phyloP scores from a whole-genome alignment of 1,140 invertebrate genomes.

The Hesperophylax magnus region DNA sequence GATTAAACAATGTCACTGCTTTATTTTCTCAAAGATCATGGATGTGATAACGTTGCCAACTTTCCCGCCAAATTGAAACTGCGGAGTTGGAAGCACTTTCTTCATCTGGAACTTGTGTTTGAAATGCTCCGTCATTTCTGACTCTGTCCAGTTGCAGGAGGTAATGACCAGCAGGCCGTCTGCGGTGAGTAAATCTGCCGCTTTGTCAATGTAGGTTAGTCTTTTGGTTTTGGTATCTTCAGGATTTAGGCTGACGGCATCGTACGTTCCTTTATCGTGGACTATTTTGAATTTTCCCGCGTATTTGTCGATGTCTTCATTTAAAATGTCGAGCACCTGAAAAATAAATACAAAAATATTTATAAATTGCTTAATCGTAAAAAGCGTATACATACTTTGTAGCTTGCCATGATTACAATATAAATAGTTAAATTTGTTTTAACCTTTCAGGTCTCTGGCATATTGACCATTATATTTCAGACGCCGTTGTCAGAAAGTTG shows the following conservation, averaged over 20 bases:
- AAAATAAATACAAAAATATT: slow-evolving; percentile 48
- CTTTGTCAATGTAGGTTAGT: slow-evolving; percentile 78
- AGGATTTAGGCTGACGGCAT: slow-evolving; percentile 88
- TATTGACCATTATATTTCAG: too few relatives aligned
- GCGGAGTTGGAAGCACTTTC: slow-evolving; percentile 81
- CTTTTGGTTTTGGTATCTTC: slow-evolving; percentile 76
- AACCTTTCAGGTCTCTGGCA: too few relatives aligned
- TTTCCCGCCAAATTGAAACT: slow-evolving; percentile 89
- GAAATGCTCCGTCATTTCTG: slow-evolving; percentile 85
- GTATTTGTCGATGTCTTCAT: slow-evolving; percentile 60
- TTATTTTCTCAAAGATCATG: slow-evolving; percentile 77
- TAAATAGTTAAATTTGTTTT: too few relatives aligned
- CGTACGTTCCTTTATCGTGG: slow-evolving; percentile 95
- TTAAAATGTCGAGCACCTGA: slow-evolving; percentile 73
- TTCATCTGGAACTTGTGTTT: slow-evolving; percentile 74
- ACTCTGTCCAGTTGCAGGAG: slow-evolving; percentile 95
- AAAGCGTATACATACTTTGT: too few relatives aligned
- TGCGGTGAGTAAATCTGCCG: slow-evolving; percentile 73
- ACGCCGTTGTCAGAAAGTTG: too few relatives aligned
- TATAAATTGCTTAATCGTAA: too few relatives aligned
- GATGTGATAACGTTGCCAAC: slow-evolving; percentile 84
- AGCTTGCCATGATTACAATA: too few relatives aligned
- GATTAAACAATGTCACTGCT: background rate
- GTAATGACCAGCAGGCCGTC: slow-evolving; percentile 86
- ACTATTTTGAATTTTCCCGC: slow-evolving; percentile 74